A percentile compares a stretch with the other conserved stretches of the same genome.
Evolutionary conservation across 2,797 vertebrate species (phyloP).

Genomic region (Smutsia gigantea): DNA sequence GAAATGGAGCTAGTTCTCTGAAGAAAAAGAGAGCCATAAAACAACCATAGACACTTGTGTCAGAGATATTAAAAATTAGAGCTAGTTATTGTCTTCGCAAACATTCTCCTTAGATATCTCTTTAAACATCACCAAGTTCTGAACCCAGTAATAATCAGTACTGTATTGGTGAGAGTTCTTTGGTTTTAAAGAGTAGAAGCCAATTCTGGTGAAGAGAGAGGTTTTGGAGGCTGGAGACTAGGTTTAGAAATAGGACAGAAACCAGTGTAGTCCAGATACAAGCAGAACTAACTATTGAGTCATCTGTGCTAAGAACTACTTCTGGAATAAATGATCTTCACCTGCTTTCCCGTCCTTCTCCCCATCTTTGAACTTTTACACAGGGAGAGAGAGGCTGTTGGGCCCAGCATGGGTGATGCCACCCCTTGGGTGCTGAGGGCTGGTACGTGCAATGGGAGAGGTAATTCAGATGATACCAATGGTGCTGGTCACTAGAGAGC

Average conservation of each 20-base stretch:
- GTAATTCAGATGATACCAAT: background rate
- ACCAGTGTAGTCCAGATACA: background rate
- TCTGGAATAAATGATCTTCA: background rate
- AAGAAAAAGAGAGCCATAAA: background rate
- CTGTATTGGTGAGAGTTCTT: background rate
- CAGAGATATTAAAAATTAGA: background rate
- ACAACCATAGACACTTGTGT: background rate
- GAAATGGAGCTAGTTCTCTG: conserved; percentile 7
- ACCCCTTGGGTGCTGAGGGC: background rate
- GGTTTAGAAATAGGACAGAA: conserved; percentile 31
- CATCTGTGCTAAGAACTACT: background rate
- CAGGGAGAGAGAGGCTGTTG: background rate
- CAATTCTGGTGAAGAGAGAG: background rate
- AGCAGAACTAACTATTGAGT: background rate
- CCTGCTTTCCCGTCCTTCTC: background rate
- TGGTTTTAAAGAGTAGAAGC: background rate
- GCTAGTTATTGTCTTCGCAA: background rate
- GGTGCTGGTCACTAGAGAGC: background rate
- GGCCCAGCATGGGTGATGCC: background rate
- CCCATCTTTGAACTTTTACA: background rate
- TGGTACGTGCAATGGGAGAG: background rate
- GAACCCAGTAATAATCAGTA: background rate
- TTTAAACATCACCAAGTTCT: background rate
- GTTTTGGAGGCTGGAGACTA: background rate
- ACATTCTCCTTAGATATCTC: background rate